Evolutionary conservation across 2,888 invertebrate species (phyloP).

Genomic region (Himalopsyche tibetana): DNA sequence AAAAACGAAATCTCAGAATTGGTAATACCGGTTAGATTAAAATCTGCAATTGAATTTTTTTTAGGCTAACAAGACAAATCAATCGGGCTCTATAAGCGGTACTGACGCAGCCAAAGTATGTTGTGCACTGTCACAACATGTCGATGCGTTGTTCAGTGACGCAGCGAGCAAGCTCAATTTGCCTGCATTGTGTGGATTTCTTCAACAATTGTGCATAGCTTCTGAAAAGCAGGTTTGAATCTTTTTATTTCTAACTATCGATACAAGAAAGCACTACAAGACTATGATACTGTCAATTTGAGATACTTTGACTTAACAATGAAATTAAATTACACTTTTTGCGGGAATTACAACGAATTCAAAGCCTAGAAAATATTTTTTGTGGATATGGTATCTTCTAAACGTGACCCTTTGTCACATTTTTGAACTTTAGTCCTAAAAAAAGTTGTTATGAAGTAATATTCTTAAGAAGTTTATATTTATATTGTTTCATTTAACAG

Average conservation of each 20-base stretch:
- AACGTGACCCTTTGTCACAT: too few relatives aligned
- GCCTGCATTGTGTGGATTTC: slow-evolving; percentile 88
- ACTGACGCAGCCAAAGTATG: slow-evolving; percentile 92
- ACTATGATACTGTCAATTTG: too few relatives aligned
- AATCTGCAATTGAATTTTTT: slow-evolving; percentile 34
- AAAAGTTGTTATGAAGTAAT: too few relatives aligned
- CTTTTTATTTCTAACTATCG: slow-evolving; percentile 50
- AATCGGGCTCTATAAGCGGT: slow-evolving; percentile 81
- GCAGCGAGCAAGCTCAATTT: slow-evolving; percentile 92
- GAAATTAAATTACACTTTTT: too few relatives aligned
- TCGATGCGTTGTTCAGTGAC: slow-evolving; percentile 93
- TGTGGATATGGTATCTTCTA: too few relatives aligned
- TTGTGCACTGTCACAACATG: slow-evolving; percentile 92
- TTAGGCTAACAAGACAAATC: slow-evolving; percentile 70
- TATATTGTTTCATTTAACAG: slow-evolving; percentile 36
- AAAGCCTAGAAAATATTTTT: too few relatives aligned
- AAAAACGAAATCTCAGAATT: too few relatives aligned
- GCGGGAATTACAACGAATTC: too few relatives aligned
- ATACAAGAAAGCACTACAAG: too few relatives aligned
- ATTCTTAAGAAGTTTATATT: too few relatives aligned
- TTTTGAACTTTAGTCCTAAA: too few relatives aligned
- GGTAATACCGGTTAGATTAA: background rate
- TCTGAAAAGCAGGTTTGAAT: slow-evolving; percentile 85
- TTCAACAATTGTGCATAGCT: slow-evolving; percentile 89
- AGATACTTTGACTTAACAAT: too few relatives aligned